phyloP scores from a whole-genome alignment of 2,113 vertebrate species.

The Tetrao urogallus region DNA sequence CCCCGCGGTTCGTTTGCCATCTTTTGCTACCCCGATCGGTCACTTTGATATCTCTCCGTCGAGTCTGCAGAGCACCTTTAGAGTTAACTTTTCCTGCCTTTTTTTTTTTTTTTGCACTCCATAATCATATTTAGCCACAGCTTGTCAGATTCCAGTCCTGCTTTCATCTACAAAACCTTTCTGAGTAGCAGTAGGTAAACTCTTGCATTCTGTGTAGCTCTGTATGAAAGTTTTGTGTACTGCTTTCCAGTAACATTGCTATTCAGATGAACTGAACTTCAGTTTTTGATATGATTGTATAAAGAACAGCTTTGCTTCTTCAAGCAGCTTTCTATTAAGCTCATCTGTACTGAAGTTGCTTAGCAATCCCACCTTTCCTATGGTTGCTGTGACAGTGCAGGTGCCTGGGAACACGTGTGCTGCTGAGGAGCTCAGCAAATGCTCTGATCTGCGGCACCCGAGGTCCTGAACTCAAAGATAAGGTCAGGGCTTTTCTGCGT shows the following conservation, averaged over 20 bases:
- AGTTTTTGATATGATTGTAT: too few species aligned
- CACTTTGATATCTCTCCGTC: accelerated
- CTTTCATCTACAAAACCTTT: background rate
- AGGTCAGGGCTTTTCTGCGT: accelerated
- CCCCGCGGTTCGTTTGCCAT: background rate
- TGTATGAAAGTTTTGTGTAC: background rate
- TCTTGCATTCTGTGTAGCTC: background rate
- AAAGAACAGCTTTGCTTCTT: too few species aligned
- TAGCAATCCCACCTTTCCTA: background rate
- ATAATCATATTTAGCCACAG: background rate
- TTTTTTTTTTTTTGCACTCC: background rate
- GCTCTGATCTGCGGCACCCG: background rate
- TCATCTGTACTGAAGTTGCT: background rate
- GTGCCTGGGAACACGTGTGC: accelerated
- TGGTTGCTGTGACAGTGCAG: background rate
- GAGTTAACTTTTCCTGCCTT: background rate
- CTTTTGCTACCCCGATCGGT: background rate
- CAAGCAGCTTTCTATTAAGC: background rate
- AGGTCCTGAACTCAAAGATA: background rate
- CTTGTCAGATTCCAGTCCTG: background rate
- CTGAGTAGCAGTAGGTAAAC: background rate
- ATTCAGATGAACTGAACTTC: too few species aligned
- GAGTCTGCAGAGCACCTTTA: background rate
- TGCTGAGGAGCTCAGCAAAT: background rate
- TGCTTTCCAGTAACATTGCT: background rate